Evolutionary conservation across 1,140 invertebrate species (phyloP), one percentile per base, ranked within the genome.

Genomic region (Chrysomallon squamiferum): DNA sequence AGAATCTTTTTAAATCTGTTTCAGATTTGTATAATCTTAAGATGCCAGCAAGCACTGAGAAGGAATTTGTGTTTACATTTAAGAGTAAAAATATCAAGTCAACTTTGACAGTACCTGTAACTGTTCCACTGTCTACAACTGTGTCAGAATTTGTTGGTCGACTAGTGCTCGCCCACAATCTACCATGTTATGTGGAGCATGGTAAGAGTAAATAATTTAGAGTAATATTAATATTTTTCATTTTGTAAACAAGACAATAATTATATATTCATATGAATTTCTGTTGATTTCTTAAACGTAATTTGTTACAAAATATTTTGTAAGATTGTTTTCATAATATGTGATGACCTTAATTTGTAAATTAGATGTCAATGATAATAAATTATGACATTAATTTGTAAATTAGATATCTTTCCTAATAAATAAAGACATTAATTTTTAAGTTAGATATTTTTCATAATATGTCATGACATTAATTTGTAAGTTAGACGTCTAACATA

Each of bases 131-230:
- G 11, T 32, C 59, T 2, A 73, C 72, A 38, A 61, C 75, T 35
- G 54, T 74, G 0, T 79, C 87, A 54, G 92, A 93, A 84, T 85
- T 92, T 2, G 88, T 89, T 11, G 89, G 91, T 71, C 85, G 90
- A 66, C 86, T 92, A 20, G 87, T 92, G 64, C 87, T 88, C 33
- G 89, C 89, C 64, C 91, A 92, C 75, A 90, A 91, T 72, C 84
- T 93, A 47, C 92, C 92, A 6, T 90, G 88, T 69, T 91, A 90
- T 72, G 83, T 92, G 22, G 89, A 92, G 85, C 73, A 87, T 71
- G 85, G 88, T 88, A 78, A 78, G 64, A 7, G 62, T 25, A 30
- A n/a, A 49, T n/a, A 43, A 18, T 56, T 59, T n/a, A n/a, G n/a
- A n/a, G n/a, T n/a, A n/a, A n/a, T n/a, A n/a, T n/a, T n/a, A n/a